Evolutionary conservation across 2,888 invertebrate species (phyloP).

Genomic region (Anoplius nigerrimus): DNA sequence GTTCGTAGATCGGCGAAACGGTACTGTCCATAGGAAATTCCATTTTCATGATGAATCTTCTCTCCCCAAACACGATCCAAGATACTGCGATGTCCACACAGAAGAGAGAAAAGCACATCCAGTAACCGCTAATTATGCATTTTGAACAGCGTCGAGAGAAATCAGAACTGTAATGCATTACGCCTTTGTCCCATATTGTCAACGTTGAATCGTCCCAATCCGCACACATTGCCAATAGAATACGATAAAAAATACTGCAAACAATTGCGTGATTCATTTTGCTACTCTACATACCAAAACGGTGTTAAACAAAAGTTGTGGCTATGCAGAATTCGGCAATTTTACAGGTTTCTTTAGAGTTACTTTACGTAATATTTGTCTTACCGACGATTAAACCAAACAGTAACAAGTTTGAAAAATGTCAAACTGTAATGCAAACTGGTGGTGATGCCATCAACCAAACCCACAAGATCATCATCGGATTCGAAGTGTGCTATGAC

Average conservation of each 20-base stretch:
- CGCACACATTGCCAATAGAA: too few relatives aligned
- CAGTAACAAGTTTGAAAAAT: background rate
- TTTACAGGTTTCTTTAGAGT: too few relatives aligned
- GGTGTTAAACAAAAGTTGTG: too few relatives aligned
- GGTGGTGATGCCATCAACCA: background rate
- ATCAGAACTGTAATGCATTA: background rate
- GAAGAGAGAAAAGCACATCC: background rate
- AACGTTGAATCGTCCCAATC: background rate
- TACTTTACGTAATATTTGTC: too few relatives aligned
- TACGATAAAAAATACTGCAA: too few relatives aligned
- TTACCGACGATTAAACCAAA: slow-evolving; percentile 25
- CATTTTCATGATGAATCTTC: background rate
- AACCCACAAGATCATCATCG: background rate
- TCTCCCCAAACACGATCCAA: background rate
- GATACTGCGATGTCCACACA: background rate
- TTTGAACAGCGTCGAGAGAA: background rate
- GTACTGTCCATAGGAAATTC: slow-evolving; percentile 9
- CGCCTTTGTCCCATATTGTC: background rate
- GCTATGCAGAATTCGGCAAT: too few relatives aligned
- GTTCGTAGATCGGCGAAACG: background rate
- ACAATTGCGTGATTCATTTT: background rate
- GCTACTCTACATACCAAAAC: background rate
- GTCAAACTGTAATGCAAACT: slow-evolving; percentile 2
- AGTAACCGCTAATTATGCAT: background rate
- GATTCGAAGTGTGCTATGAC: background rate